Evolutionary conservation across 1,140 invertebrate species (phyloP).

Genomic region (Platorchestia sp.): DNA sequence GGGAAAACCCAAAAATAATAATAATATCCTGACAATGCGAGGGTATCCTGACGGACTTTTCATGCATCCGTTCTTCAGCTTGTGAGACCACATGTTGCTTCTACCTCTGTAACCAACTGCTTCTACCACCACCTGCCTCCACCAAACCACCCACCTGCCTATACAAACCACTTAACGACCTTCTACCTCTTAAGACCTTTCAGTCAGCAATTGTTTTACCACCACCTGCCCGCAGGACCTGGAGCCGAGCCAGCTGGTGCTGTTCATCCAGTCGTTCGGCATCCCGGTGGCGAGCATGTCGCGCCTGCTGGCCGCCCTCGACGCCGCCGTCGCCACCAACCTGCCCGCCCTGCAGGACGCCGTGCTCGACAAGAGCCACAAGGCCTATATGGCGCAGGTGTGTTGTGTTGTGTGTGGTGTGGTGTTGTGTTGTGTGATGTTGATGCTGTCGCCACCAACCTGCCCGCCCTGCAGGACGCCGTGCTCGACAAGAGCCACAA

Average conservation of each 20-base stretch:
- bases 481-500: constrained; percentile 81
- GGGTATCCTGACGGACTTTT: too few relatives aligned
- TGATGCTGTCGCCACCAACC: constrained; percentile 80
- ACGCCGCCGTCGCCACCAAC: constrained; percentile 80
- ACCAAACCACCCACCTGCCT: too few relatives aligned
- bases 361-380: constrained; percentile 79
- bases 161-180: too few relatives aligned
- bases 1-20: too few relatives aligned
- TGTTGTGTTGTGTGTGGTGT: neutral
- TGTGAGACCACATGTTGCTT: too few relatives aligned
- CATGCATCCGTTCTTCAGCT: too few relatives aligned
- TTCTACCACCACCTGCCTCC: too few relatives aligned
- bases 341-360: constrained; percentile 79
- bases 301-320: constrained; percentile 82
- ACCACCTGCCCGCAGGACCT: constrained; percentile 75
- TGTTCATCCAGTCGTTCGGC: constrained; percentile 97
- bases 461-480: constrained; percentile 79
- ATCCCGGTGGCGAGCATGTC: constrained; percentile 92
- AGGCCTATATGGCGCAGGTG: constrained; percentile 87
- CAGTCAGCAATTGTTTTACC: too few relatives aligned
- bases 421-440: too few relatives aligned
- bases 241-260: constrained; percentile 88
- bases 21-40: too few relatives aligned
- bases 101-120: too few relatives aligned
- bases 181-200: too few relatives aligned